Base-by-base conservation (phyloP, 2,888 invertebrate species). In the Ophion ellenae region DNA sequence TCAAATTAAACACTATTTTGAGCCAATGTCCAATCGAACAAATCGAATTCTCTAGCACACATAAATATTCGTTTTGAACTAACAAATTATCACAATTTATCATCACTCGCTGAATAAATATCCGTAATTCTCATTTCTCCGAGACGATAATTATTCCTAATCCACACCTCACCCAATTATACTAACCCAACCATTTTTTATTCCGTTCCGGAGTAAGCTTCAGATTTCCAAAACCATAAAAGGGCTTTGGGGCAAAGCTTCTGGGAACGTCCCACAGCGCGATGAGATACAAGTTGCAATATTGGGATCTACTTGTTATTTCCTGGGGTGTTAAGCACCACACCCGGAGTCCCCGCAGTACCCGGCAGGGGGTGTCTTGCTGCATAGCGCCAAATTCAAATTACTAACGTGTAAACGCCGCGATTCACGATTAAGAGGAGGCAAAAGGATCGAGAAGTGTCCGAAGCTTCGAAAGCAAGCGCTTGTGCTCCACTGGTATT, bases 351-450 rank as follows among this genome's bases (percentile, higher is more conserved):
- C 53, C 57, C 59, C 40, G 40, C 70, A 63, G 32, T 67, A 17
- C 40, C 53, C 66, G 59, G 10, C 24, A 28, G 74, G 75, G 32
- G 32, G 32, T 32, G 79, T 79, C 70, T 85, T 70, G 59, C 76
- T 47, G 67, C 32, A 32, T 32, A 36, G 76, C 61, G 73, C 77
- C 77, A 81, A 83, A 86, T 86, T 86, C 80, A 78, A 83, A 86
- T 86, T 78, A 83, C 81, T 74, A 69, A 78, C 77, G 74, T 67
- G 81, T 81, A 74, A 86, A 83, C 81, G 81, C 36, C n/a, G 74
- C 73, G 83, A 86, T 83, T 86, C 86, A 74, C 77, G 83, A 81
- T 81, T 63, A 77, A 74, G 81, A 45, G 64, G 47, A 57, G 63
- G 32, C 40, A 71, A 71, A 80, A 78, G 76, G 76, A 57, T 32